Conservation (phyloP, 92 coral and sea anemone genomes). For the Galaxea fascicularis region DNA sequence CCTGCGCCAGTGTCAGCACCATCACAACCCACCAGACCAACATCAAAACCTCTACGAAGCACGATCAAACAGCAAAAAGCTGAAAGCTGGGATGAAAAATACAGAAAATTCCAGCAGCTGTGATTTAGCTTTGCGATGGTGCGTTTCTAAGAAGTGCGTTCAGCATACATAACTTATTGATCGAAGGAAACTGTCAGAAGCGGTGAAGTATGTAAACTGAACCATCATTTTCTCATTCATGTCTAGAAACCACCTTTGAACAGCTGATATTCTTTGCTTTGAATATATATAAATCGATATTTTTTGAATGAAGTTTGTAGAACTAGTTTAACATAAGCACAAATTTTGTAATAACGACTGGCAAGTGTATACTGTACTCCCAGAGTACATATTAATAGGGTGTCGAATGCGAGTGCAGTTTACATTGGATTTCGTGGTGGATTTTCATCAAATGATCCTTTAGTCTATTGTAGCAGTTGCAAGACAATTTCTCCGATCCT, state of each 20-base stretch:
- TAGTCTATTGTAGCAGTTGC: neutral
- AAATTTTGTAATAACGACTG: constrained; percentile 33
- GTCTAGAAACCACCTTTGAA: constrained; percentile 25
- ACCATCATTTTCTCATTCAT: neutral
- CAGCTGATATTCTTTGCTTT: neutral
- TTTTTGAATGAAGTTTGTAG: constrained; percentile 73
- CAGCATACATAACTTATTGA: neutral
- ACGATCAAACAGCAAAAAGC: constrained; percentile 47
- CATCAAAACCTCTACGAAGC: constrained; percentile 46
- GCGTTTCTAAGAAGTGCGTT: constrained; percentile 16
- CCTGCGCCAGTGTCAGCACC: neutral
- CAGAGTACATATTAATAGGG: neutral
- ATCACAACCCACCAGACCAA: neutral
- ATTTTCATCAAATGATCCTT: constrained; percentile 3
- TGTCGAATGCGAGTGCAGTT: neutral
- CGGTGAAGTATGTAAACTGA: constrained; percentile 45
- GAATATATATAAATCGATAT: constrained; percentile 44
- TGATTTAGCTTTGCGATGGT: constrained; percentile 28
- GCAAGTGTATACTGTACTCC: neutral
- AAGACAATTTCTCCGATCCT: neutral
- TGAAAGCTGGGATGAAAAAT: constrained; percentile 72
- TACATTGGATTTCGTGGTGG: constrained; percentile 1
- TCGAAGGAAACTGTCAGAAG: neutral
- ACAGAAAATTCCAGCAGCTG: constrained; percentile 64
- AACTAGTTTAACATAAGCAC: constrained; percentile 31